These are phyloP conservation scores for Bos taurus DNA, from an alignment of 2,113 vertebrate genomes.

Conservation along the genomic window DNA sequence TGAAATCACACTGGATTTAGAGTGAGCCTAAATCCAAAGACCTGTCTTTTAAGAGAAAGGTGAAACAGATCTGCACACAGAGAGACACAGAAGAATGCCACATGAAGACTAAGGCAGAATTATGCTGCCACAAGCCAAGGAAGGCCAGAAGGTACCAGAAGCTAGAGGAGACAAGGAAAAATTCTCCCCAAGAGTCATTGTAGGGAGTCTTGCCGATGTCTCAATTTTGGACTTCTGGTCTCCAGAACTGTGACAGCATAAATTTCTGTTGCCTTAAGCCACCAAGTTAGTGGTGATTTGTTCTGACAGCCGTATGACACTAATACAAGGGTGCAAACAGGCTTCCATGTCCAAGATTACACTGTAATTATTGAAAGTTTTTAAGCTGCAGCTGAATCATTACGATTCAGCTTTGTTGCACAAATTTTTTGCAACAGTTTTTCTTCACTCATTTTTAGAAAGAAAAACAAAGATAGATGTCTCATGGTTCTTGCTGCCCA, in stretches of 20 bases:
- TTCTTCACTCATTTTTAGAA: constrained; percentile 69
- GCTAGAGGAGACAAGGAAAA: neutral
- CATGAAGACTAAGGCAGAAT: neutral
- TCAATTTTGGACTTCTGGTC: neutral
- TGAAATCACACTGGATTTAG: neutral
- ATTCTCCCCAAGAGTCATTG: neutral
- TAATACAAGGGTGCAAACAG: constrained; percentile 44
- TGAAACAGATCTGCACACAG: neutral
- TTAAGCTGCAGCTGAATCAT: constrained; percentile 71
- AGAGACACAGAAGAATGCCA: neutral
- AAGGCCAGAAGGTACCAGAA: neutral
- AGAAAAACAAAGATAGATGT: constrained; percentile 79
- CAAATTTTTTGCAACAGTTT: constrained; percentile 75
- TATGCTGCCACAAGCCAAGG: neutral
- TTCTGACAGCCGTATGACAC: neutral
- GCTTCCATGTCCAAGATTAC: constrained; percentile 2
- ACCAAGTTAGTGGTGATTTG: neutral
- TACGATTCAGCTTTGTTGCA: constrained; percentile 74
- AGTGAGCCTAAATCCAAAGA: neutral
- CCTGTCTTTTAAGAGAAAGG: neutral
- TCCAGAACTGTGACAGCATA: neutral
- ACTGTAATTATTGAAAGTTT: constrained; percentile 66
- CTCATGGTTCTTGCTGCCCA: constrained; percentile 71
- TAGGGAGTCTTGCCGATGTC: too few species aligned
- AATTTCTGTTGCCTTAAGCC: neutral